A percentile compares a stretch with the other conserved stretches of the same genome.
These are phyloP conservation scores for Cnemophilus loriae DNA, from an alignment of 2,113 vertebrate species.

Conservation along the genomic window DNA sequence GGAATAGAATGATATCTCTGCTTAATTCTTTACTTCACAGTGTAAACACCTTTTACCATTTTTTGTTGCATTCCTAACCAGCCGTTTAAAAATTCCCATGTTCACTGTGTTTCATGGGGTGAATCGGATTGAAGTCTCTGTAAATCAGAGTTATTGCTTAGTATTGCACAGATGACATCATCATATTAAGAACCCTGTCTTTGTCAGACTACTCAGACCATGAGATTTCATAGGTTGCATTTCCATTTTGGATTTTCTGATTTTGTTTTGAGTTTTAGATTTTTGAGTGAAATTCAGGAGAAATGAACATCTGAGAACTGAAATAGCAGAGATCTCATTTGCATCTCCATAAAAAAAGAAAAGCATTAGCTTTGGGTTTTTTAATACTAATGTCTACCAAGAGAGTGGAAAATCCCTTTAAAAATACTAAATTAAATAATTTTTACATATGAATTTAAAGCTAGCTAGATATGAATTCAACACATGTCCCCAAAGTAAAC, in stretches of 20 bases:
- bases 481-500: not conserved
- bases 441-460: not conserved
- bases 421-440: not conserved
- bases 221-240: not conserved
- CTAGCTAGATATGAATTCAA: not conserved
- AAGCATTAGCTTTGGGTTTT: fast-evolving
- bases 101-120: not conserved
- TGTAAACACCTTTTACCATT: not conserved
- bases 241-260: not conserved
- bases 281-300: not conserved
- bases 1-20: not conserved
- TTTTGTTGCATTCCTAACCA: not conserved
- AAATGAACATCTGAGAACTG: not conserved
- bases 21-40: not conserved
- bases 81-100: not conserved
- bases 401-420: not conserved
- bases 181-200: not conserved
- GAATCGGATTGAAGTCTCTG: not conserved
- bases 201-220: not conserved
- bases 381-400: not conserved
- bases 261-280: not conserved
- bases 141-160: not conserved
- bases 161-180: not conserved
- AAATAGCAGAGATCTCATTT: not conserved
- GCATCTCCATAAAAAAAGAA: not conserved